Evolutionary conservation across 2,113 vertebrate species (phyloP), one percentile per base, ranked within the genome.

Genomic region (Pelecanus crispus): DNA sequence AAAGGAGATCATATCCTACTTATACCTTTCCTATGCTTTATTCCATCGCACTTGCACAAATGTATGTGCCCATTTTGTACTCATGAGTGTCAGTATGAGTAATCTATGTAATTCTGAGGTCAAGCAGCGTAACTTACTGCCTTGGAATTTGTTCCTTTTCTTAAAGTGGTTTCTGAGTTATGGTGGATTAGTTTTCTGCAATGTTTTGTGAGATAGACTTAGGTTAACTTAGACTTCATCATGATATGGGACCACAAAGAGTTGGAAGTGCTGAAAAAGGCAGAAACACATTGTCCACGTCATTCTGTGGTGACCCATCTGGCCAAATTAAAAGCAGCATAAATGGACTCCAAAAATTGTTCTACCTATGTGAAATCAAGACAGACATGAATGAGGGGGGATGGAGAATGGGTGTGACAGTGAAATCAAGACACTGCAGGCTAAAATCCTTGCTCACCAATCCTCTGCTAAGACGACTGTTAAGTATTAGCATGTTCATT

Each of bases 61-160:
- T 65, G 24, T 79, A 53, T 49, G 66, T 66, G 56, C 73, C 81
- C 83, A 82, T 95, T 94, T 92, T 62, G 74, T 87, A 85, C 88
- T 94, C 91, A 31, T 32, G 61, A 84, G 52, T 79, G 86, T 91
- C 92, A 81, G 38, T 40, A 47, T 93, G 81, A 96, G 62, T 73
- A 90, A 96, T 94, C 52, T 61, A n/a, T 13, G 70, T 21, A 94
- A 95, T 94, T 85, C 83, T 70, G 81, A 95, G 73, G 91, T 89
- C 86, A 94, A 91, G 77, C 52, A 75, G 89, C 3, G 0, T 72
- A 91, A 92, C 85, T 90, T 68, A 85, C 28, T 62, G 81, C 66
- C 62, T 92, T 3, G 1, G 50, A 87, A 73, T 70, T 77, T 65
- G 21, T 68, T 75, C 77, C 44, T 63, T 49, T 80, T 58, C 81